Conservation (phyloP, 2,113 vertebrate species). For the Lepus timidus region DNA sequence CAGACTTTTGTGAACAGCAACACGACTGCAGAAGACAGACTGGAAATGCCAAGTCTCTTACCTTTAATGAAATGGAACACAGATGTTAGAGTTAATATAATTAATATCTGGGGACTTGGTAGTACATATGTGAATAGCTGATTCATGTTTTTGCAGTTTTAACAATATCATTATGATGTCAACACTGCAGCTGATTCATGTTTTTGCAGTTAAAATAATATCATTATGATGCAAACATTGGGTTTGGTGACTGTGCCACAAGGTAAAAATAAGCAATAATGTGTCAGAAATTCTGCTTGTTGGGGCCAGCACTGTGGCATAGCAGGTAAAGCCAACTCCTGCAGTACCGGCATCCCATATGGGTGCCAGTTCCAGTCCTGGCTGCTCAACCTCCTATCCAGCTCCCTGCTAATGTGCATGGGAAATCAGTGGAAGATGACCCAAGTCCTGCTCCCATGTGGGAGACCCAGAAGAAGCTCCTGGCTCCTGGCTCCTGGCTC, state of each 20-base stretch:
- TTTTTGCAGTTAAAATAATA: neutral
- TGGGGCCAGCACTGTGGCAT: too few species aligned
- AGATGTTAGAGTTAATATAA: slow-evolving; percentile 74
- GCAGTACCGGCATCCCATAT: too few species aligned
- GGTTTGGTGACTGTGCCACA: slow-evolving; percentile 70
- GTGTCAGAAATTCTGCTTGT: slow-evolving; percentile 72
- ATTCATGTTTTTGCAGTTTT: slow-evolving; percentile 34
- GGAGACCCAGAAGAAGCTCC: too few species aligned
- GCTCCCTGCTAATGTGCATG: too few species aligned
- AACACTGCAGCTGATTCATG: too few species aligned
- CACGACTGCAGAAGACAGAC: slow-evolving; percentile 56
- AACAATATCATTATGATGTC: too few species aligned
- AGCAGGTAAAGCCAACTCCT: too few species aligned
- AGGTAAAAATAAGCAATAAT: slow-evolving; percentile 55
- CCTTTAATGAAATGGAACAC: slow-evolving; percentile 41
- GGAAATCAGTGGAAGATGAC: too few species aligned
- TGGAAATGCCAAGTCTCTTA: slow-evolving; percentile 84
- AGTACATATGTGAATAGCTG: slow-evolving; percentile 74
- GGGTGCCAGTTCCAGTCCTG: too few species aligned
- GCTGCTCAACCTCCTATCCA: too few species aligned
- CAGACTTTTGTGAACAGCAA: neutral
- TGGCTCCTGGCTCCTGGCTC: too few species aligned
- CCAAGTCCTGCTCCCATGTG: too few species aligned
- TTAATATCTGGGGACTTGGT: slow-evolving; percentile 36
- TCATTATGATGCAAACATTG: slow-evolving; percentile 57